Evolutionary conservation across 2,888 invertebrate genomes (phyloP), one percentile per base, ranked within the genome.

Genomic region (Latrodectus elegans): DNA sequence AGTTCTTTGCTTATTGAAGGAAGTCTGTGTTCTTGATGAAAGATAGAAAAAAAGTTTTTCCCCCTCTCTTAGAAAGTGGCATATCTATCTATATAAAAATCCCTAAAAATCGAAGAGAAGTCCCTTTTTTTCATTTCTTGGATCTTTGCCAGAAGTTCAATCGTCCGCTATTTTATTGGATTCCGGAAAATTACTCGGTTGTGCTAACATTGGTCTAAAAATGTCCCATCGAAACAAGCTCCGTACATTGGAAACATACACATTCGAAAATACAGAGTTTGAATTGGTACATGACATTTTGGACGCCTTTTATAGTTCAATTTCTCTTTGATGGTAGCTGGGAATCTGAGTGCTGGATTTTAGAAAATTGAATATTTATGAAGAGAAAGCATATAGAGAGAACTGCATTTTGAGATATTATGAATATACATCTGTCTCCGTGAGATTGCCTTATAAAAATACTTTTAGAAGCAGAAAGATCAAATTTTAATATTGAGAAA

Each of bases 91-190:
- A 60, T 60, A 71, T 55, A 71, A 78, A 76, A 78, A 70, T 22
- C 22, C 38, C 55, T 26, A 38, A 74, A 38, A 74, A 74, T 67
- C 38, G 73, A 81, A 81, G 73, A 51, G 53, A 26, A 67, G 81
- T 74, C 71, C 38, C 38, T 38, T 38, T 22, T 22, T 80, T 81
- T 74, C 74, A 67, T 81, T 74, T 78, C 70, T 78, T 12, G 78
- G 70, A 53, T 22, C 55, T 49, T 22, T 67, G 70, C 78, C 68
- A 78, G 55, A 53, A 17, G 38, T 70, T 38, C 70, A 55, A 70
- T 78, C 38, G 70, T 70, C 70, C n/a, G 17, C 38, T n/a, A 6
- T 53, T 22, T 51, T 38, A 14, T 53, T 70, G 38, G 70, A 70
- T 60, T 53, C 53, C 55, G 52, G 17, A 67, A 49, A 51, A n/a